Conservation (phyloP, 2,888 invertebrate genomes). For the Xestia ashworthii region DNA sequence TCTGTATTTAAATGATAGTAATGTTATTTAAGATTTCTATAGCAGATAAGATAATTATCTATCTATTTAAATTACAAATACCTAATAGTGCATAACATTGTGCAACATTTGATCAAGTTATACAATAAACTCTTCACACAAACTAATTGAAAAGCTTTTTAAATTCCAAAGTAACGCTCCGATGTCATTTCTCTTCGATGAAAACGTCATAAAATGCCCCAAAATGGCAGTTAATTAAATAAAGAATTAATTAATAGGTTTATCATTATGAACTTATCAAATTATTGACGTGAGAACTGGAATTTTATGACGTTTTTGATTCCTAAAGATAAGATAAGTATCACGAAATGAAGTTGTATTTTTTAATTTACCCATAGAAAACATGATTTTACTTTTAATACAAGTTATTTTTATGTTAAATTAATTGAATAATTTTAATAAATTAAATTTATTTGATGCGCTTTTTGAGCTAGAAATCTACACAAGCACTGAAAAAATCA, state of each 20-base stretch:
- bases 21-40: neutral
- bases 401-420: neutral
- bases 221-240: conserved; percentile 36
- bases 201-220: conserved; percentile 29
- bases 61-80: neutral
- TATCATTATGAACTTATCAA: conserved; percentile 21
- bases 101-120: neutral
- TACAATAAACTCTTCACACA: neutral
- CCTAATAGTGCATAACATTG: neutral
- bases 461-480: neutral
- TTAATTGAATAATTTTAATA: neutral
- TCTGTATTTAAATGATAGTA: neutral
- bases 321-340: conserved; percentile 38
- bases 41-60: neutral
- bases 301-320: conserved; percentile 13
- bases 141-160: conserved; percentile 5
- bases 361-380: conserved; percentile 9
- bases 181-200: conserved; percentile 20
- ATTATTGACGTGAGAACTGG: conserved; percentile 34
- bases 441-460: conserved; percentile 26
- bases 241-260: conserved; percentile 34
- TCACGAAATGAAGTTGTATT: conserved; percentile 1
- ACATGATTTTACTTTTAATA: conserved; percentile 27
- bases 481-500: neutral
- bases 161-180: conserved; percentile 11